These are phyloP conservation scores for Unio pictorum DNA, from an alignment of 2,888 invertebrate species.

Conservation along the genomic window DNA sequence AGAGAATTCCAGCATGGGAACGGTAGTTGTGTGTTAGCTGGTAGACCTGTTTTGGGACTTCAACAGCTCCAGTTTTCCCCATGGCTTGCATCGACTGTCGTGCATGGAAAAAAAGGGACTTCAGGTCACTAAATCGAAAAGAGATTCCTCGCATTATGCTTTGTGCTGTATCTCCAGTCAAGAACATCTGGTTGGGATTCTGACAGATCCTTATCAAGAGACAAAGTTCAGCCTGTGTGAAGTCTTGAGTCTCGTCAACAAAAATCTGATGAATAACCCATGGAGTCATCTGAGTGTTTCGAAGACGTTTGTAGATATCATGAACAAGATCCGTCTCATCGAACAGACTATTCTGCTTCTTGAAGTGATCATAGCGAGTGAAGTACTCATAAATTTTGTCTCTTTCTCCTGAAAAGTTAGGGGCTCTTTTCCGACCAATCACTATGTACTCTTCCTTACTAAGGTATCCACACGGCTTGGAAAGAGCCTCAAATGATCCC, in stretches of 20 bases:
- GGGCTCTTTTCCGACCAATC: slow-evolving; percentile 53
- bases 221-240: slow-evolving; percentile 64
- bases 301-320: slow-evolving; percentile 34
- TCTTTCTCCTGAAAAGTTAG: slow-evolving; percentile 51
- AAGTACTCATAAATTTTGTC: slow-evolving; percentile 47
- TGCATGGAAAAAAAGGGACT: slow-evolving; percentile 58
- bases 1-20: slow-evolving; percentile 64
- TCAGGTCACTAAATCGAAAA: slow-evolving; percentile 62
- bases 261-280: slow-evolving; percentile 58
- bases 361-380: slow-evolving; percentile 40
- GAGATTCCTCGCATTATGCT: slow-evolving; percentile 66
- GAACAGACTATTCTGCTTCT: slow-evolving; percentile 41
- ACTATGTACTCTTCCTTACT: slow-evolving; percentile 42
- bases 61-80: slow-evolving; percentile 37
- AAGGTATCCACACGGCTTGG: slow-evolving; percentile 37
- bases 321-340: slow-evolving; percentile 57
- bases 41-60: slow-evolving; percentile 52
- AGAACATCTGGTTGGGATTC: slow-evolving; percentile 63
- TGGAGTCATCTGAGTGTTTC: slow-evolving; percentile 11
- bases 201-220: slow-evolving; percentile 56
- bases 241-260: slow-evolving; percentile 66
- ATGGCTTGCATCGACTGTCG: slow-evolving; percentile 43
- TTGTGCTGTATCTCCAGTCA: slow-evolving; percentile 66
- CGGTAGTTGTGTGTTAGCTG: slow-evolving; percentile 64
- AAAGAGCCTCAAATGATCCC: slow-evolving; percentile 57